Base-by-base conservation (phyloP, 2,113 vertebrate genomes). In the Dendrocopos noguchii region DNA sequence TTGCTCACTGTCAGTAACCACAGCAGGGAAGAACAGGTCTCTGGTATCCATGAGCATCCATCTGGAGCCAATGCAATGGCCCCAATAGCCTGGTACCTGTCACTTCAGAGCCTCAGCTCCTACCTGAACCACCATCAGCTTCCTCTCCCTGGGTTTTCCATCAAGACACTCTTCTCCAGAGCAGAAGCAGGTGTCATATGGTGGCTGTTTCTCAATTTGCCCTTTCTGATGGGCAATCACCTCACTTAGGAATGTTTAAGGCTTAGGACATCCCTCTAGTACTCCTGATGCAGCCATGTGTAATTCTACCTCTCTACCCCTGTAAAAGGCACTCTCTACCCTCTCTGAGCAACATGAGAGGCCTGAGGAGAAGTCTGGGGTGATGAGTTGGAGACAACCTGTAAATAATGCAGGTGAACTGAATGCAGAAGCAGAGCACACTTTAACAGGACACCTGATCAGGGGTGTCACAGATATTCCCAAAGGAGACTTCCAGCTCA, bases 131-230 rank as follows among this genome's bases (percentile, higher is more conserved):
- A 99, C 98, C 27, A 99, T 99, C 72, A 99, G 98, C 84, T 99
- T 99, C 94, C 99, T 98, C 94, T 99, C 99, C 61, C 92, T 96
- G 33, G 99, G 98, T 82, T 98, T 98, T 44, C 99, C 99, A 75
- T 99, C 99, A 1, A 99, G 99, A 99, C 99, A 99, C 95, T 99
- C 99, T 96, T 99, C 99, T 53, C 99, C 99, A 72, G 99, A 99
- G 94, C 99, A 99, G 78, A 99, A 97, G 94, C 98, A 98, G 93
- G 99, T 99, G 95, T 99, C 99, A 56, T 98, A 99, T 0, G 97
- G 96, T 7, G 99, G 98, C 57, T 98, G 98, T 72, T 78, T 98
- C 59, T 98, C 96, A 29, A 98, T 97, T 92, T 98, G 98, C 42
- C 99, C 98, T 17, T 98, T 99, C 97, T 99, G 99, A 74, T 99